Evolutionary conservation across 2,888 invertebrate species (phyloP), one percentile per base, ranked within the genome.

Genomic region (Macrophya alboannulata): DNA sequence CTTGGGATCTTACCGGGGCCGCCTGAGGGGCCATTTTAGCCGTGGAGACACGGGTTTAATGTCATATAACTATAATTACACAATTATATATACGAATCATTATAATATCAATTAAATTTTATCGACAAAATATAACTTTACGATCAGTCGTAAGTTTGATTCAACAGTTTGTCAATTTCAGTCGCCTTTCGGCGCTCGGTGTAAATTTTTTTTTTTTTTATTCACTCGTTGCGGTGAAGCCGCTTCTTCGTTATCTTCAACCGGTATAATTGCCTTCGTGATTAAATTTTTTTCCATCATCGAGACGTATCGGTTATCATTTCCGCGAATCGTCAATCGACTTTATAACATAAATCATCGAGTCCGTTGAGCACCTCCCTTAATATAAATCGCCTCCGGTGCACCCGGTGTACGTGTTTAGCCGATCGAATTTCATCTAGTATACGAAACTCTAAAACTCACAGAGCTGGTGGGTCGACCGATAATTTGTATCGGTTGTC

Each of bases 91-190:
- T 37, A 55, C 43, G 51, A 25, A 68, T 68, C 81, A 59, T 40
- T 62, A 62, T 62, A 81, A 62, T 62, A 81, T 43, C 62, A 59
- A 81, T 62, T 59, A 62, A 15, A 59, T 81, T 81, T 81, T 59
- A 81, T 62, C 17, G 43, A 40, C 21, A 1, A 21, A n/a, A 51
- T 55, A 12, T 5, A 87, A 89, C 87, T 90, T 90, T 90, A 91
- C 88, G 89, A 89, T 68, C 88, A 77, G 86, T 84, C 87, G 88
- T 89, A 89, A 88, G 90, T 88, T 89, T 90, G n/a, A 84, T 86
- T 89, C 89, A 87, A 87, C 86, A 76, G 86, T 85, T 85, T 68
- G 81, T 87, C 88, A 81, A 89, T 90, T 89, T 86, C 89, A 62
- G 86, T 85, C 10, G 1, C 25, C 55, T 77, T 48, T 21, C n/a